Base-by-base conservation (phyloP, 1,140 invertebrate species). In the Armadillidium nasatum region DNA sequence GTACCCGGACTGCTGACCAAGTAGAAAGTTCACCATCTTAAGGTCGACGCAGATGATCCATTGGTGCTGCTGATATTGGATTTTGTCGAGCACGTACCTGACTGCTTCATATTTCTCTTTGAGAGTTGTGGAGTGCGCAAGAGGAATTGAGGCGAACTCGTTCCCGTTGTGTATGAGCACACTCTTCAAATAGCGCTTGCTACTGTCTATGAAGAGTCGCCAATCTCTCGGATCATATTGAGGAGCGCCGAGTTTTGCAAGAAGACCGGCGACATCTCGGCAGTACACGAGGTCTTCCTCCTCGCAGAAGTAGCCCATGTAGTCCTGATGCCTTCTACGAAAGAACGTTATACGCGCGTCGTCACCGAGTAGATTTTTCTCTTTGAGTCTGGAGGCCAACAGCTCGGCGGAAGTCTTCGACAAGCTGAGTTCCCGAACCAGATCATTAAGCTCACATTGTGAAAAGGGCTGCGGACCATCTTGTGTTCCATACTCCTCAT, bases 1-100 rank as follows among this genome's bases (percentile, higher is more conserved):
- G 79, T 82, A 87, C n/a, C 85, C 84, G 44, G 80, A 73, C 80
- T 86, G 85, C 23, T 85, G 75, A 73, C 85, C 84, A 50, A 84
- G 79, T 22, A 85, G 75, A 76, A 85, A 82, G 44, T 73, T 80
- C 11, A 80, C 66, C 75, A 74, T 77, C 72, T 60, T 73, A 76
- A n/a, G 44, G 50, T 67, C 72, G 19, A 72, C 74, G 68, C 73
- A 80, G 71, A 74, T 80, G 13, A 67, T 11, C 19, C 19, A 68
- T 76, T 46, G 73, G 73, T 81, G 68, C 69, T 79, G 44, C 44
- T 76, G 44, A 78, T 78, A 75, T n/a, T 69, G 66, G 23, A 78
- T 81, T 69, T 73, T 71, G 54, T 78, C 23, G 45, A 73, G 43
- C 67, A 72, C 66, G 23, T 75, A 75, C 22, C 22, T 69, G 68